Evolutionary conservation across 2,888 invertebrate genomes (phyloP).

Genomic region (Lottia gigantea): DNA sequence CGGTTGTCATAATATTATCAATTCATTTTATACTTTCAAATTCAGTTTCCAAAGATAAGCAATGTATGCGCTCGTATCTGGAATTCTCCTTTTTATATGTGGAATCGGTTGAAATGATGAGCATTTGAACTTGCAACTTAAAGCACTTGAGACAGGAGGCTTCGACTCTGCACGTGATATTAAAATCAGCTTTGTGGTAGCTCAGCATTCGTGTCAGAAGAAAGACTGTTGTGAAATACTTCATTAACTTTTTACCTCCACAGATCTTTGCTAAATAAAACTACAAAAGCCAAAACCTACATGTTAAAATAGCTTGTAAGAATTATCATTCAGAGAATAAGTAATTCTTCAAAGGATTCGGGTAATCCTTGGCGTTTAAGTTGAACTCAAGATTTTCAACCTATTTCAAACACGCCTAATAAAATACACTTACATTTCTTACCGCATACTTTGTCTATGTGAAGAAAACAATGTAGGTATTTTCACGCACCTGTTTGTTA

Average conservation of each 20-base stretch:
- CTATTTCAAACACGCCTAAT: background rate
- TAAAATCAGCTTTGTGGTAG: background rate
- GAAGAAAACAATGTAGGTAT: background rate
- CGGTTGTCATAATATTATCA: too few species aligned
- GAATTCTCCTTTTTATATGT: too few species aligned
- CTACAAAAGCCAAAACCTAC: background rate
- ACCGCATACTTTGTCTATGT: background rate
- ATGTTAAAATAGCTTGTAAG: background rate
- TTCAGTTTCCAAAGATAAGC: too few species aligned
- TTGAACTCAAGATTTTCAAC: background rate
- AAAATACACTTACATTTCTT: background rate
- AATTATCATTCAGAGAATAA: background rate
- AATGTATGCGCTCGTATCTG: too few species aligned
- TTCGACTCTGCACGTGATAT: too few species aligned
- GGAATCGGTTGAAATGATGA: too few species aligned
- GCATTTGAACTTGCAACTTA: too few species aligned
- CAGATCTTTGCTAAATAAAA: background rate
- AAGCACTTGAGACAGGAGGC: too few species aligned
- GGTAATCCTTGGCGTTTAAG: conserved; percentile 8
- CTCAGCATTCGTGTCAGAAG: background rate
- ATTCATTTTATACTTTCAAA: too few species aligned
- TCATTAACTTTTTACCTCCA: conserved; percentile 4
- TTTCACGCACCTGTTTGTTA: conserved; percentile 2
- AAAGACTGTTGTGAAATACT: conserved; percentile 4
- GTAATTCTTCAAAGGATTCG: conserved; percentile 1